Percentiles rank a stretch among this genome's conserved stretches.
Evolutionary conservation across 2,888 invertebrate species (phyloP).

Genomic region (Venusia cambrica): DNA sequence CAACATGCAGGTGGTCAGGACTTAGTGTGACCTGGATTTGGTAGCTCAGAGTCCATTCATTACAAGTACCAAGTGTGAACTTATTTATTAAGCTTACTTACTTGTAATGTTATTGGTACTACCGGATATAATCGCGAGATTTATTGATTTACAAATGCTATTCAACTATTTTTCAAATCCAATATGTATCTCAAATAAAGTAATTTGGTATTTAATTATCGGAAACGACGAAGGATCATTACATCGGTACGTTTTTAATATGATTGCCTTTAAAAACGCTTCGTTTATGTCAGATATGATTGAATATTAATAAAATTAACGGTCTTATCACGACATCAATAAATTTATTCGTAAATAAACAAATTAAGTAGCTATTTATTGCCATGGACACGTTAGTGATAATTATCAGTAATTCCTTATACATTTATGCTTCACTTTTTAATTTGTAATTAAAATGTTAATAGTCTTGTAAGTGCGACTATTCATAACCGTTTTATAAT

Average conservation of each 20-base stretch:
- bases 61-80: constrained; percentile 2
- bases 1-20: constrained; percentile 10
- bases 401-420: too few species aligned
- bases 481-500: too few species aligned
- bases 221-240: constrained; percentile 32
- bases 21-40: constrained; percentile 30
- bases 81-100: not conserved
- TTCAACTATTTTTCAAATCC: too few species aligned
- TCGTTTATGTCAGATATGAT: constrained; percentile 23
- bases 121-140: not conserved
- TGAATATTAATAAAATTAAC: constrained; percentile 16
- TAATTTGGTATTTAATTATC: constrained; percentile 24
- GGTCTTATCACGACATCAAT: constrained; percentile 5
- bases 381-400: not conserved
- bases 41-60: constrained; percentile 29
- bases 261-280: constrained; percentile 23
- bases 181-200: constrained; percentile 14
- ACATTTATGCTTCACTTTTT: too few species aligned
- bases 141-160: too few species aligned
- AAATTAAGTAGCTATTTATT: constrained; percentile 7
- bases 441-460: too few species aligned
- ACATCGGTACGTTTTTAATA: constrained; percentile 20
- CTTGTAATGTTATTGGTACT: not conserved
- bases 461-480: too few species aligned
- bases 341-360: constrained; percentile 4